Evolutionary conservation across 2,888 invertebrate genomes (phyloP).

Genomic region (Serrognathus titanus): DNA sequence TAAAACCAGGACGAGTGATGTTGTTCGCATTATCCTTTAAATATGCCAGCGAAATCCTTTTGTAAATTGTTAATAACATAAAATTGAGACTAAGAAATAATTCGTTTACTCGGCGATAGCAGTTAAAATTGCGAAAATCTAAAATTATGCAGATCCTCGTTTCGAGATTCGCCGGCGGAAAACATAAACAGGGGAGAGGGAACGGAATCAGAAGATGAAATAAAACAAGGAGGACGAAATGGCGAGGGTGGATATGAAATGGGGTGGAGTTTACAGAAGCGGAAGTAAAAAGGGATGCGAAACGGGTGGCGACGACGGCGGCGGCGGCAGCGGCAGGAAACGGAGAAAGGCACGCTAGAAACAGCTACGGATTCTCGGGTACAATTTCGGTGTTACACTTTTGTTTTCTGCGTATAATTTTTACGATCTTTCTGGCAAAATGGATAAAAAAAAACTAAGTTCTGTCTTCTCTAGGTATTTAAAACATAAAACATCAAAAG

Average conservation of each 20-base stretch:
- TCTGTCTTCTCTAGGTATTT: too few relatives aligned
- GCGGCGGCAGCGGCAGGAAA: conserved; percentile 38
- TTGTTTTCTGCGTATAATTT: conserved; percentile 36
- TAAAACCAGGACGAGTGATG: too few relatives aligned
- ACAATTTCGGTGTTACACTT: conserved; percentile 34
- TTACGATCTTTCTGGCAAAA: conserved; percentile 12
- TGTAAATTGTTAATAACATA: neutral
- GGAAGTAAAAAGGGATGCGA: conserved; percentile 56
- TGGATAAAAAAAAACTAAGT: neutral
- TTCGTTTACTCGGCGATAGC: neutral
- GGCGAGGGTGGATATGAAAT: conserved; percentile 49
- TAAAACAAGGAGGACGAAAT: conserved; percentile 52
- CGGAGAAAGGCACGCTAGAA: conserved; percentile 34
- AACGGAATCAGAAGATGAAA: conserved; percentile 49
- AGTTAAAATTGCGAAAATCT: conserved; percentile 34
- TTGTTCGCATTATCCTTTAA: too few relatives aligned
- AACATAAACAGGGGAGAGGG: conserved; percentile 33
- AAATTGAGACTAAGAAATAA: neutral
- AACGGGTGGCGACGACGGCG: conserved; percentile 26
- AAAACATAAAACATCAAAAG: too few relatives aligned
- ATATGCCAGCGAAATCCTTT: too few relatives aligned
- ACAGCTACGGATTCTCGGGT: conserved; percentile 19
- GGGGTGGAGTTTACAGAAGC: conserved; percentile 57
- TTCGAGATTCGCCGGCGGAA: conserved; percentile 38
- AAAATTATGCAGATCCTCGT: conserved; percentile 48